phyloP scores from a whole-genome alignment of 2,113 vertebrate genomes.

The Apteryx mantelli region DNA sequence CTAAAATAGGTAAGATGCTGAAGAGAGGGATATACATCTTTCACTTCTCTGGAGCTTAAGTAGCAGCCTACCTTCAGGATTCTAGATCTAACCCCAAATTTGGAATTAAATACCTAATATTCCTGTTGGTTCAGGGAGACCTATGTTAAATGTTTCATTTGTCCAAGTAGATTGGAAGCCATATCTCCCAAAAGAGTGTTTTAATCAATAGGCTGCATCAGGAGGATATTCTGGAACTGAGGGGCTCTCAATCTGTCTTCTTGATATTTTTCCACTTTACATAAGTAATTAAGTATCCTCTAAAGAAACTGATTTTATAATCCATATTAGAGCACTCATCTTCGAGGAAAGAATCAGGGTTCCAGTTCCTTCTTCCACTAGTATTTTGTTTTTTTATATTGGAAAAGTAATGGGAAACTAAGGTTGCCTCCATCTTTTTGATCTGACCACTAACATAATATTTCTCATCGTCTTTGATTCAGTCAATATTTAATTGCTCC shows the following conservation, averaged over 20 bases:
- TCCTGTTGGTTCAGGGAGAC: not conserved
- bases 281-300: not conserved
- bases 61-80: not conserved
- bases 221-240: not conserved
- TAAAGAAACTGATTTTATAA: not conserved
- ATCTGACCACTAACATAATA: not conserved
- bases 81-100: not conserved
- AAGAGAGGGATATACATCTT: not conserved
- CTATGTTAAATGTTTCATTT: not conserved
- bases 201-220: not conserved
- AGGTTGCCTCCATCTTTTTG: not conserved
- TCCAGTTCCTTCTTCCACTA: not conserved
- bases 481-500: not conserved
- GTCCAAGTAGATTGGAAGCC: not conserved
- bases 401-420: not conserved
- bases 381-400: not conserved
- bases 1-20: not conserved
- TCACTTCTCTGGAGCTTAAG: not conserved
- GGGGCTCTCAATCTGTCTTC: not conserved
- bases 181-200: not conserved
- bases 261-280: not conserved
- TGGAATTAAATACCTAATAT: not conserved
- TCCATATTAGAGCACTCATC: not conserved
- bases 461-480: not conserved
- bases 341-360: fast-evolving